phyloP scores from a whole-genome alignment of 2,113 vertebrate species.

The Bambusicola thoracicus region DNA sequence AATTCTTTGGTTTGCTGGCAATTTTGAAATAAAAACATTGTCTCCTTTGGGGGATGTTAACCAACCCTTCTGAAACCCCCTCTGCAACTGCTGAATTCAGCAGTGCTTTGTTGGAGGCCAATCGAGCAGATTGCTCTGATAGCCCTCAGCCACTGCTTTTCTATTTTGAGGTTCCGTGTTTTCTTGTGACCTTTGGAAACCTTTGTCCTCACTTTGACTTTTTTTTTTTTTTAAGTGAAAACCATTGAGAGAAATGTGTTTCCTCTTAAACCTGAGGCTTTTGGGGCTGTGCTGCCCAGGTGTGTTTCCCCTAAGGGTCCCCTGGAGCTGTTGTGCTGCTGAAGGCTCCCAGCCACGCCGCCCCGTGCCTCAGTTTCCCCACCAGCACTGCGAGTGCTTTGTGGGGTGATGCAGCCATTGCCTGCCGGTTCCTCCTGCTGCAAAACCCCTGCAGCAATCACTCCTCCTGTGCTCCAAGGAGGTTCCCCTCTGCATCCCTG shows the following conservation, averaged over 20 bases:
- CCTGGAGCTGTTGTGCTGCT: fast-evolving
- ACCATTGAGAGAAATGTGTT: neutral
- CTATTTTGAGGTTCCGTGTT: neutral
- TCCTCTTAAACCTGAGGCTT: neutral
- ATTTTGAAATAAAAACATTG: constrained; percentile 64
- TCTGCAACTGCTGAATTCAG: neutral
- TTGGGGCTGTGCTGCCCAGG: neutral
- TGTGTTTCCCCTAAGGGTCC: neutral
- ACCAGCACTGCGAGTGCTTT: fast-evolving
- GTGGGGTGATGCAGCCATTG: neutral
- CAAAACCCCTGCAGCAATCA: neutral
- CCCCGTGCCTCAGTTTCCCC: neutral
- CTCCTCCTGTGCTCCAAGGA: neutral
- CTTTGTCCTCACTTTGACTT: neutral
- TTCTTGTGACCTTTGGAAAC: neutral
- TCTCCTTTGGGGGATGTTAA: constrained; percentile 20
- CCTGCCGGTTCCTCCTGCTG: neutral
- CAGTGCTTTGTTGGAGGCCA: neutral
- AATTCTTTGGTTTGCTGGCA: constrained; percentile 52
- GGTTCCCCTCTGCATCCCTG: neutral
- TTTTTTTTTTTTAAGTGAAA: neutral
- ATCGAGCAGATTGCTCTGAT: neutral
- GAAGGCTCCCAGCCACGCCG: fast-evolving
- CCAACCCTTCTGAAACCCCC: constrained; percentile 12
- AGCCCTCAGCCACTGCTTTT: neutral